These are phyloP conservation scores for Eulemur coronatus DNA, from an alignment of 2,797 vertebrate genomes.

Conservation along the genomic window DNA sequence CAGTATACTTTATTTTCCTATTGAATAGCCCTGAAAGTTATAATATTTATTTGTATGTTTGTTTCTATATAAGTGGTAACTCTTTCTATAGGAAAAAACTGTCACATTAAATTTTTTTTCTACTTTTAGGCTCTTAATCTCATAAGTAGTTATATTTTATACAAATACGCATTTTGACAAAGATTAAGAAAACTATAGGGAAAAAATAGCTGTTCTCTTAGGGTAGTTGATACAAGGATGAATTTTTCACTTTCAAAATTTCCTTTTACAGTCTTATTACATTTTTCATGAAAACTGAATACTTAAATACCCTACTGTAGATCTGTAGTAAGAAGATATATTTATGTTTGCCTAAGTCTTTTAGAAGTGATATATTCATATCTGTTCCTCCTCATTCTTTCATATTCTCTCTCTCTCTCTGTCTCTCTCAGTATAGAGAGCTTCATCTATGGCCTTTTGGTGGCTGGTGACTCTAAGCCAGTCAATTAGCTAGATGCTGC, in stretches of 20 bases:
- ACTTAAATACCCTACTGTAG: neutral
- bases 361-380: neutral
- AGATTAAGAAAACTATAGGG: neutral
- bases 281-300: neutral
- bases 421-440: neutral
- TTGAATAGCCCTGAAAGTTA: neutral
- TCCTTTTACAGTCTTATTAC: neutral
- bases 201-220: neutral
- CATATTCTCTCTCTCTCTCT: neutral
- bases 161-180: neutral
- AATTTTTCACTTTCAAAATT: slow-evolving; percentile 15
- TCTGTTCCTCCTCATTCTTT: slow-evolving; percentile 8
- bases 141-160: neutral
- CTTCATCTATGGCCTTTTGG: neutral
- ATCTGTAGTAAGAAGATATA: slow-evolving; percentile 24
- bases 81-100: slow-evolving; percentile 26
- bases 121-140: slow-evolving; percentile 20
- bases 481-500: neutral
- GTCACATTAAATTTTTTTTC: neutral
- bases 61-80: slow-evolving; percentile 36
- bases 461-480: neutral
- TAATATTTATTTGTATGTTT: neutral
- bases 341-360: neutral
- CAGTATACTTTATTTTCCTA: neutral
- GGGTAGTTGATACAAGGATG: neutral